Percentiles rank a stretch among this genome's conserved stretches.
phyloP scores from a whole-genome alignment of 2,888 invertebrate species.

The Muscina levida region DNA sequence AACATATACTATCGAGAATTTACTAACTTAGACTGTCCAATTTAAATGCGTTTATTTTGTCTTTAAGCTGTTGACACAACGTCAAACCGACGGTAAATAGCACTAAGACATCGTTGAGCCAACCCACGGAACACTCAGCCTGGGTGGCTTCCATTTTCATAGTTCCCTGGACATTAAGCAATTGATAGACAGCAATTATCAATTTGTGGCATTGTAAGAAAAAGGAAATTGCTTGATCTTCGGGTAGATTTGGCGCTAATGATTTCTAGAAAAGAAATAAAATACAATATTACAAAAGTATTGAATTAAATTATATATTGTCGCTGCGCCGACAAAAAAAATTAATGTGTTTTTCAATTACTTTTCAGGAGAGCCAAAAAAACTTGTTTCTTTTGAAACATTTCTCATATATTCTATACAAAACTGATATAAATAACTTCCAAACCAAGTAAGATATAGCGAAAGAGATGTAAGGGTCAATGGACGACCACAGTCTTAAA shows the following conservation, averaged over 20 bases:
- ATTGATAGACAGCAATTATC: constrained; percentile 94
- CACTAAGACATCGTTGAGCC: constrained; percentile 95
- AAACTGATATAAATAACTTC: too few species aligned
- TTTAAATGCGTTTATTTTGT: constrained; percentile 86
- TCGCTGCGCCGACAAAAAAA: too few species aligned
- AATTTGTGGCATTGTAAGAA: constrained; percentile 97
- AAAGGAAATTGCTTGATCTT: constrained; percentile 96
- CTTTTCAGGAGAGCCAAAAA: too few species aligned
- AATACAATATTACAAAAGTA: background rate
- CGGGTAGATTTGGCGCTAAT: constrained; percentile 92
- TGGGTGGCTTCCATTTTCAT: constrained; percentile 93
- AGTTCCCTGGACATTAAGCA: constrained; percentile 89
- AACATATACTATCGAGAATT: constrained; percentile 25
- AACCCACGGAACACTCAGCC: constrained; percentile 95
- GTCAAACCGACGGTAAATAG: constrained; percentile 93
- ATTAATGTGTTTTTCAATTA: too few species aligned
- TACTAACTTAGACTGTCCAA: constrained; percentile 67
- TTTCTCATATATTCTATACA: too few species aligned
- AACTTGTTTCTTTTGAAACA: too few species aligned
- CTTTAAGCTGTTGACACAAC: constrained; percentile 95
- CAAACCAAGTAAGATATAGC: too few species aligned
- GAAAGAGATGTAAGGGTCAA: too few species aligned
- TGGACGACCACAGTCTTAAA: too few species aligned
- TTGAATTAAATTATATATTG: too few species aligned
- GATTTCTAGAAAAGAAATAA: constrained; percentile 85